Base-by-base conservation (phyloP, 1,140 invertebrate species). In the Saxidomus purpurata region DNA sequence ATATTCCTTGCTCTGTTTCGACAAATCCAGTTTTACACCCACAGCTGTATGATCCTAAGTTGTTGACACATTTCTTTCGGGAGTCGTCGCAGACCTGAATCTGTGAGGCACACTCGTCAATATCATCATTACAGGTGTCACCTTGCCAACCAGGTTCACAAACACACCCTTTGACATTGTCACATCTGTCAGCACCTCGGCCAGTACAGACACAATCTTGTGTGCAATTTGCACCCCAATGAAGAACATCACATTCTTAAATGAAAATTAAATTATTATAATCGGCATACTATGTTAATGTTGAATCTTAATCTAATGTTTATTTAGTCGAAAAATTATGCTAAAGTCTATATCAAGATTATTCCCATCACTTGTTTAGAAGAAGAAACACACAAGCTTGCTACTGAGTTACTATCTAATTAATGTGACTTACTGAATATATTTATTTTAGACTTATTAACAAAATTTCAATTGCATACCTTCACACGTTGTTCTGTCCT, bases 121-220 rank as follows among this genome's bases (percentile, higher is more conserved):
- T 43, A 47, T 87, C 85, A n/a, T 77, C 74, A 25, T 87, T 43
- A 43, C 85, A 87, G 15, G 85, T 40, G 19, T 40, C 52, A 1
- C 85, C 85, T 79, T 36, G 31, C 85, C 85, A 87, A 25, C 85
- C 85, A 31, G 25, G 52, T 36, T 28, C 15, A 63, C 85, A 87
- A 8, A 79, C 28, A 59, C 85, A 87, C 25, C 85, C 85, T 79
- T 63, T 77, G 8, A 77, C 74, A 28, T 38, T 38, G 38, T 87
- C 49, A 47, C 85, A 87, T 25, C 19, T n/a, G 31, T 61, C 40
- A 9, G 69, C 74, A 0, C 85, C 85, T 38, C 38, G 69, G 19
- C 71, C 43, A 6, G 25, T 77, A 79, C 85, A 87, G 9, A 36
- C 19, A 76, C 85, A 87, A 19, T n/a, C 40, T 17, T 87, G 17